These are phyloP conservation scores for Sympetrum striolatum DNA, from an alignment of 2,888 invertebrate genomes.

Conservation along the genomic window DNA sequence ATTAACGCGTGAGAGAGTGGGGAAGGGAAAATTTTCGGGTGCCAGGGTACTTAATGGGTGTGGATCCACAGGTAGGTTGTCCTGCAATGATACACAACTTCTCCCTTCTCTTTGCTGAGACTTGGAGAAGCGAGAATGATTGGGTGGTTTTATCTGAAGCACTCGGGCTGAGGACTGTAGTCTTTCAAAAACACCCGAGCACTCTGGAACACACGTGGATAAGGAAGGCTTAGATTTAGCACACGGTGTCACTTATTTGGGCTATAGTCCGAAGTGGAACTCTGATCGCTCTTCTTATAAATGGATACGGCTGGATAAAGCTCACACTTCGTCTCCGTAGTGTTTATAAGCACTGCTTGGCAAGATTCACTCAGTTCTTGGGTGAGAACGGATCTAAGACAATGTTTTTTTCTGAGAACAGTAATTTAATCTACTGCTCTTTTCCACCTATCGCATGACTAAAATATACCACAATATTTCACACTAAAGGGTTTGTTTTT, in stretches of 20 bases:
- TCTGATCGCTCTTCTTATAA: not conserved
- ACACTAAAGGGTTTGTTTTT: not conserved
- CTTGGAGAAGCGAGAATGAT: not conserved
- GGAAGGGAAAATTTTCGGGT: not conserved
- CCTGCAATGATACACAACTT: not conserved
- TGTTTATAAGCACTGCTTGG: not conserved
- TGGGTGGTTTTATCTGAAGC: not conserved
- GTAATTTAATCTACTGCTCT: not conserved
- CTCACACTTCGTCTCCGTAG: too few relatives aligned
- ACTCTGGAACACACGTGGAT: not conserved
- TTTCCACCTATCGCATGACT: not conserved
- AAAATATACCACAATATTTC: not conserved
- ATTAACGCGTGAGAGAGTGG: not conserved
- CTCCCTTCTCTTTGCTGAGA: not conserved
- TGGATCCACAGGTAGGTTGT: conserved; percentile 40
- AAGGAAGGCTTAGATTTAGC: not conserved
- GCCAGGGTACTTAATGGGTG: conserved; percentile 27
- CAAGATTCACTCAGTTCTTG: not conserved
- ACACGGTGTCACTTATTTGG: not conserved
- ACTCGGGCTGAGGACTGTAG: not conserved
- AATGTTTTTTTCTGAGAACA: not conserved
- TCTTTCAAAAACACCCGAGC: not conserved
- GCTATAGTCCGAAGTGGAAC: not conserved
- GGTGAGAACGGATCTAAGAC: not conserved
- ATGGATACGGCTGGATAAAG: too few relatives aligned